phyloP scores from a whole-genome alignment of 2,113 vertebrate species.

The Lamprotornis superbus region DNA sequence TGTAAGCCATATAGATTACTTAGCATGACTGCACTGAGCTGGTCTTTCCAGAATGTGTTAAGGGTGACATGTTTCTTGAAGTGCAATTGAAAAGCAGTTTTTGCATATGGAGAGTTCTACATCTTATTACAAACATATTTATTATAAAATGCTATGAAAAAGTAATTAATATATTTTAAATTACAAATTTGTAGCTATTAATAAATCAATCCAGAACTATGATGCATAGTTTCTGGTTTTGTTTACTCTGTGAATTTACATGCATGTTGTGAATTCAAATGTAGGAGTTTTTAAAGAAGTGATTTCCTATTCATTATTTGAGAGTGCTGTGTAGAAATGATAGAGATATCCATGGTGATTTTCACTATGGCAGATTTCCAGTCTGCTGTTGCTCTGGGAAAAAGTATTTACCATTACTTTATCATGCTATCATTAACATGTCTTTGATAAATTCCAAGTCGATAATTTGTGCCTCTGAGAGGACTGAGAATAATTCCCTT shows the following conservation, averaged over 20 bases:
- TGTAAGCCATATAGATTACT: not conserved
- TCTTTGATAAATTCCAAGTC: not conserved
- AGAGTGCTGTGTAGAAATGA: not conserved
- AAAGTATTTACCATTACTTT: constrained; percentile 1
- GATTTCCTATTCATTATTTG: not conserved
- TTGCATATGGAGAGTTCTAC: not conserved
- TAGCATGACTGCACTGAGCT: not conserved
- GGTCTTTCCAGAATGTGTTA: not conserved
- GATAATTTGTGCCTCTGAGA: not conserved
- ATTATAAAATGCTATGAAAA: not conserved
- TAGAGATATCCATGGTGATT: not conserved
- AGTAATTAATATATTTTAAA: not conserved
- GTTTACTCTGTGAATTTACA: not conserved
- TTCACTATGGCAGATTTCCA: not conserved
- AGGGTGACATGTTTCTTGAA: not conserved
- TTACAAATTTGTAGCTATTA: not conserved
- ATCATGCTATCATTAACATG: not conserved
- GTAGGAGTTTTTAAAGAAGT: not conserved
- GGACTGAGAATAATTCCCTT: not conserved
- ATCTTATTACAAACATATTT: not conserved
- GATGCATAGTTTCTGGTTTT: not conserved
- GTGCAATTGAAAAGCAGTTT: not conserved
- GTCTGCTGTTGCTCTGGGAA: not conserved
- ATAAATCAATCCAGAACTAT: not conserved
- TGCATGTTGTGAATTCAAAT: not conserved